A percentile compares a stretch with the other conserved stretches of the same genome.
Evolutionary conservation across 2,888 invertebrate species (phyloP).

Genomic region (Diarsia mendica): DNA sequence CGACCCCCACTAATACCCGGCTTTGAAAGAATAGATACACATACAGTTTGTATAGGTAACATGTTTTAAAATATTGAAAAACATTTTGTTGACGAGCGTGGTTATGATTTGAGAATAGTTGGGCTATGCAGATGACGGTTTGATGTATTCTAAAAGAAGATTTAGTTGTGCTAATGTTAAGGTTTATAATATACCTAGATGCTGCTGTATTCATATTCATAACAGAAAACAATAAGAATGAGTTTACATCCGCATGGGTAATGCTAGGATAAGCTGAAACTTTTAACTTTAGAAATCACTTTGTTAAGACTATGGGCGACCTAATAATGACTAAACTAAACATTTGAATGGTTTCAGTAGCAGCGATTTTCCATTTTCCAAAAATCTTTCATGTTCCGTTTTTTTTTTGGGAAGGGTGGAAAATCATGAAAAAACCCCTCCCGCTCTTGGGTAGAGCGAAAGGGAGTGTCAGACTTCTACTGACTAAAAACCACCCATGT

Average conservation of each 20-base stretch:
- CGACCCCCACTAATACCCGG: conserved; percentile 51
- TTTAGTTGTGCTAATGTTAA: neutral
- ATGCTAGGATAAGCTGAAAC: neutral
- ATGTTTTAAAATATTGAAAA: conserved; percentile 37
- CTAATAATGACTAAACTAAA: neutral
- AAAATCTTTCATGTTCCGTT: no score
- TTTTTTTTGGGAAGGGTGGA: no score
- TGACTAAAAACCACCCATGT: no score
- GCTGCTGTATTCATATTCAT: neutral
- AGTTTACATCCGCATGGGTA: neutral
- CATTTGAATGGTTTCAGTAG: neutral
- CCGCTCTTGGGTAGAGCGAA: no score
- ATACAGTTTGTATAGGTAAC: conserved; percentile 5
- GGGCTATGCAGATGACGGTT: neutral
- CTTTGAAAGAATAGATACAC: conserved; percentile 13
- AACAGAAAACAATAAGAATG: neutral
- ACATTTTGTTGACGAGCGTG: conserved; percentile 15
- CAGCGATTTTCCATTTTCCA: neutral
- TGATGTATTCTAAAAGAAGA: neutral
- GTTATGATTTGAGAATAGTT: neutral
- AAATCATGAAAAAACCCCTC: no score
- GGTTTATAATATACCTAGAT: neutral
- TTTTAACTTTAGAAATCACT: neutral
- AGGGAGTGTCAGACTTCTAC: no score
- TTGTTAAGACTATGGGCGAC: neutral